Evolutionary conservation across 1,140 invertebrate species (phyloP), one percentile per base, ranked within the genome.

Genomic region (Bathynomus jamesi): DNA sequence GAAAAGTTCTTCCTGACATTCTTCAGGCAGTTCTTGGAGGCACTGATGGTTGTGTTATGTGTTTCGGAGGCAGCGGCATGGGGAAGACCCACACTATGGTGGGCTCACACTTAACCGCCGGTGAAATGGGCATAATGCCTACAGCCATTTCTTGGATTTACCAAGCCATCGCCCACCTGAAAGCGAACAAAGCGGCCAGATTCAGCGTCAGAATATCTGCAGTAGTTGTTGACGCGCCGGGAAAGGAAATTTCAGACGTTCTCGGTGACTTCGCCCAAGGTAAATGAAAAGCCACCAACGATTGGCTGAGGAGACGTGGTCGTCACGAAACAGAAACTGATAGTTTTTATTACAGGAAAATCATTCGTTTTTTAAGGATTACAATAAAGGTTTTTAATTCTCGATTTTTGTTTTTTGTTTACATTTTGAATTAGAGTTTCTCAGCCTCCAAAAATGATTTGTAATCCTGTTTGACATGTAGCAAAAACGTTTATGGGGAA

Each of bases 81-180:
- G 94, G 93, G 78, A 95, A 95, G 85, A 90, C 91, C 25, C 90
- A 93, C 79, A 96, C 94, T 62, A 95, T 97, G 92, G 83, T 97
- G 79, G 95, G 95, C 65, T 88, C 87, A 64, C 87, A 91, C 69
- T 88, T 90, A 25, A 87, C 88, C 4, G 82, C 88, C 0, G 87
- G 89, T 71, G 88, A 89, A 3, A 81, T 95, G 29, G 94, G 94
- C 5, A 88, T 94, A 7, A 92, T 96, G 62, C 94, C 95, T 0
- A 92, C 91, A 80, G 93, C 94, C 69, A 95, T 98, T 72, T 88
- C 93, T 11, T 97, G 95, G 95, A 86, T 98, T 32, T 98, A 95
- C 83, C 87, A 91, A 29, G 90, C 93, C 31, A 96, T 98, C 76
- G 89, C 92, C 72, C 94, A 97, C 82, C 92, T 95, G 80, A 89